Evolutionary conservation across 2,888 invertebrate species (phyloP).

Genomic region (Biston betularia): DNA sequence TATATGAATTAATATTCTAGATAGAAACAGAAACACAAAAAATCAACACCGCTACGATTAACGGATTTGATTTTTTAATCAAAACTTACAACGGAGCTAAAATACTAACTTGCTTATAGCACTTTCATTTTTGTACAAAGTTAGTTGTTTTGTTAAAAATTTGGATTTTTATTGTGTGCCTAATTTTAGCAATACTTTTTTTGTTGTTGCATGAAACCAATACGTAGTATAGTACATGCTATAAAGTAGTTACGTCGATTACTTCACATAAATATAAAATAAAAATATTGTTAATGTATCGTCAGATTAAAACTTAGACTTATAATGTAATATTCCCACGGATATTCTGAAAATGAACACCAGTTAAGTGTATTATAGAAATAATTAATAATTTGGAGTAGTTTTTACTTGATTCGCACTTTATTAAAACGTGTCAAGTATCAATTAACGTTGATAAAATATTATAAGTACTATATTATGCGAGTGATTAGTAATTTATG

Average conservation of each 20-base stretch:
- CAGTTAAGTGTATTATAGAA: conserved; percentile 13
- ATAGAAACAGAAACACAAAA: too few species aligned
- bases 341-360: conserved; percentile 24
- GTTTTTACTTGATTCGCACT: not conserved
- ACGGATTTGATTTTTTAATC: too few species aligned
- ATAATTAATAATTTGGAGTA: conserved; percentile 33
- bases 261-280: not conserved
- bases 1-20: too few species aligned
- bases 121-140: too few species aligned
- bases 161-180: too few species aligned
- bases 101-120: too few species aligned
- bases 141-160: too few species aligned
- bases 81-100: too few species aligned
- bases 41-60: too few species aligned
- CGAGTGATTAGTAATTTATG: conserved; percentile 7
- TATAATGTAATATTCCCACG: conserved; percentile 4
- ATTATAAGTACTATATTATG: conserved; percentile 2
- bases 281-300: not conserved
- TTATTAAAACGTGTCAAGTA: conserved; percentile 1
- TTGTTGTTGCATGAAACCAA: not conserved
- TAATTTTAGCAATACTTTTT: too few species aligned
- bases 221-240: not conserved
- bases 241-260: conserved; percentile 4
- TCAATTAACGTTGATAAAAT: conserved; percentile 7
- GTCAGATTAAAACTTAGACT: not conserved